These are phyloP conservation scores for Campoplex nolae DNA, from an alignment of 2,888 invertebrate species.

Conservation along the genomic window DNA sequence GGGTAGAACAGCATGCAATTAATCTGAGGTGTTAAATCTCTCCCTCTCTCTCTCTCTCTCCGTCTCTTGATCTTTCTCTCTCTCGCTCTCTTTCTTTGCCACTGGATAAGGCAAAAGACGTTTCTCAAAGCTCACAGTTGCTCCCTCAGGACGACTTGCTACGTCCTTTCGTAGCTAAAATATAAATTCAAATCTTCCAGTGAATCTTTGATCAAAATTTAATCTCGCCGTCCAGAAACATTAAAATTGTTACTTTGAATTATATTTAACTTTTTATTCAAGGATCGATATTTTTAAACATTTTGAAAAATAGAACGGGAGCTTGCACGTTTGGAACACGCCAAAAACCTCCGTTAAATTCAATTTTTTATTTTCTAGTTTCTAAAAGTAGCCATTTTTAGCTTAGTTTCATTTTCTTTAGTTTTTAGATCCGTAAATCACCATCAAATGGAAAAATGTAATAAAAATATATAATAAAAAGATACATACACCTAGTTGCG, in stretches of 20 bases:
- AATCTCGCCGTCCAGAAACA: neutral
- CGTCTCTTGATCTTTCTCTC: constrained; percentile 10
- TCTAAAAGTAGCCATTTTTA: no score
- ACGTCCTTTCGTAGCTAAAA: constrained; percentile 67
- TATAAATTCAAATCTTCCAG: constrained; percentile 43
- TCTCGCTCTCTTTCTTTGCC: constrained; percentile 10
- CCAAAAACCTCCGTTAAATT: no score
- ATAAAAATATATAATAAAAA: no score
- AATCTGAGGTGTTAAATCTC: constrained; percentile 82
- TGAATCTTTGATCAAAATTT: constrained; percentile 35
- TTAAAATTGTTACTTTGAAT: neutral
- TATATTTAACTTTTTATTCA: neutral
- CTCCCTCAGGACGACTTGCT: constrained; percentile 73
- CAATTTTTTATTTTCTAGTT: no score
- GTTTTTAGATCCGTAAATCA: no score
- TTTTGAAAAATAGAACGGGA: neutral
- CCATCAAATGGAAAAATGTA: no score
- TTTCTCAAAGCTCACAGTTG: constrained; percentile 74
- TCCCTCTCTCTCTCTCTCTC: constrained; percentile 46
- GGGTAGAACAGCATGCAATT: constrained; percentile 79
- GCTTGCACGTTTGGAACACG: neutral
- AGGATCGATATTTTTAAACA: neutral
- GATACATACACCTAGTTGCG: no score
- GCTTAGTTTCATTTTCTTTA: no score
- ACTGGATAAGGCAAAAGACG: constrained; percentile 52